These are phyloP conservation scores for Cavia porcellus DNA, from an alignment of 2,113 vertebrate genomes.

Conservation along the genomic window DNA sequence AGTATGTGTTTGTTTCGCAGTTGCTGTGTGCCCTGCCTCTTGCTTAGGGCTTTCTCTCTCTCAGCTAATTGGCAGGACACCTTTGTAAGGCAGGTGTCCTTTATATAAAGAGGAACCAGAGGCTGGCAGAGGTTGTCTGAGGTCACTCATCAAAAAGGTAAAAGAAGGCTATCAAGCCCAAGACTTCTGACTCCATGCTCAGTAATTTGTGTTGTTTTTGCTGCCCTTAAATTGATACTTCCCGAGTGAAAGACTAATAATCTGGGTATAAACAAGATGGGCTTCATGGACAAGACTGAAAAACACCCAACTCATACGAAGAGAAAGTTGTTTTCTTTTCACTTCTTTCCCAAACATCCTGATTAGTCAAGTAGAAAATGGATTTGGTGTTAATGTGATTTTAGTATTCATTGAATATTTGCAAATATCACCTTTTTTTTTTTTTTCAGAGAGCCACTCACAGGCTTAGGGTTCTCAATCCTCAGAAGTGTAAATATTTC, in stretches of 20 bases:
- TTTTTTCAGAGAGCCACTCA: background rate
- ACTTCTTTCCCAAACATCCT: background rate
- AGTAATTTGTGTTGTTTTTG: background rate
- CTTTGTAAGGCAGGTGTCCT: background rate
- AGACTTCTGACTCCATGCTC: background rate
- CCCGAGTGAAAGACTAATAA: background rate
- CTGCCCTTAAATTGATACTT: background rate
- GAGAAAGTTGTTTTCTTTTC: slow-evolving; percentile 15
- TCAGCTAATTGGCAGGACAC: background rate
- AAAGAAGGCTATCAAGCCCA: background rate
- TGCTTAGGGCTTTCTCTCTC: background rate
- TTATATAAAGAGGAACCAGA: background rate
- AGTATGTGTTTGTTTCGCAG: background rate
- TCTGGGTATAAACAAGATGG: background rate
- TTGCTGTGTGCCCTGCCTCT: background rate
- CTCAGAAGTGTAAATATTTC: background rate
- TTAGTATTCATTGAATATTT: background rate
- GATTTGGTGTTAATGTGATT: background rate
- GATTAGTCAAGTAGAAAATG: slow-evolving; percentile 27
- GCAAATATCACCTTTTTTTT: background rate
- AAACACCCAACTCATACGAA: background rate
- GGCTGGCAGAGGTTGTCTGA: background rate
- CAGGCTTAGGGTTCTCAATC: background rate
- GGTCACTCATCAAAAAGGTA: background rate
- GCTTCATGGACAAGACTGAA: background rate